Percentiles rank a stretch among this genome's conserved stretches.
These are phyloP conservation scores for Tichodroma muraria DNA, from an alignment of 2,113 vertebrate species.

Conservation along the genomic window DNA sequence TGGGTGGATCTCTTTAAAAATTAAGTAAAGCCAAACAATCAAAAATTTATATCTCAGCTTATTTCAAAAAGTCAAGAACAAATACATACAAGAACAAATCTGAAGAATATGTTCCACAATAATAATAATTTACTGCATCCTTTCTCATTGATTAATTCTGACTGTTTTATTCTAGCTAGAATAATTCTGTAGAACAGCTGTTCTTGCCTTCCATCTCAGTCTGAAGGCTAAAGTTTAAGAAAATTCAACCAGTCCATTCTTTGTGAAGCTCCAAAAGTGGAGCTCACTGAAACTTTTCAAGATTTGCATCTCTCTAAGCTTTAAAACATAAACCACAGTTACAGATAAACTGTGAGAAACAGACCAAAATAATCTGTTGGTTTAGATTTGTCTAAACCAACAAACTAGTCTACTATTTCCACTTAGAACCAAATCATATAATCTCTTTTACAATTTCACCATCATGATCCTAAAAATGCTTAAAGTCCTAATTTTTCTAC, in stretches of 20 bases:
- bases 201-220: background rate
- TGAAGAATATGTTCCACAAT: background rate
- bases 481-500: background rate
- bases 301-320: background rate
- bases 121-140: background rate
- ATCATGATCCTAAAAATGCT: background rate
- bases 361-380: too few species aligned
- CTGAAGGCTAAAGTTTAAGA: background rate
- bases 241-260: background rate
- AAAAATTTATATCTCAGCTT: background rate
- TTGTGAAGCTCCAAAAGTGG: background rate
- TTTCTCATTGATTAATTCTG: background rate
- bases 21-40: background rate
- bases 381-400: too few species aligned
- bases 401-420: background rate
- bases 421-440: background rate
- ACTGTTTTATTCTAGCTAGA: background rate
- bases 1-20: background rate
- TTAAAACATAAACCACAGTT: background rate
- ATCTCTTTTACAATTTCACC: background rate
- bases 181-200: background rate
- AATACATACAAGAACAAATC: background rate
- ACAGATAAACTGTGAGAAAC: background rate
- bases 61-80: too few species aligned
- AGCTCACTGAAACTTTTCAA: background rate